These are phyloP conservation scores for Zootoca vivipara DNA, from an alignment of 2,113 vertebrate genomes.

Conservation along the genomic window DNA sequence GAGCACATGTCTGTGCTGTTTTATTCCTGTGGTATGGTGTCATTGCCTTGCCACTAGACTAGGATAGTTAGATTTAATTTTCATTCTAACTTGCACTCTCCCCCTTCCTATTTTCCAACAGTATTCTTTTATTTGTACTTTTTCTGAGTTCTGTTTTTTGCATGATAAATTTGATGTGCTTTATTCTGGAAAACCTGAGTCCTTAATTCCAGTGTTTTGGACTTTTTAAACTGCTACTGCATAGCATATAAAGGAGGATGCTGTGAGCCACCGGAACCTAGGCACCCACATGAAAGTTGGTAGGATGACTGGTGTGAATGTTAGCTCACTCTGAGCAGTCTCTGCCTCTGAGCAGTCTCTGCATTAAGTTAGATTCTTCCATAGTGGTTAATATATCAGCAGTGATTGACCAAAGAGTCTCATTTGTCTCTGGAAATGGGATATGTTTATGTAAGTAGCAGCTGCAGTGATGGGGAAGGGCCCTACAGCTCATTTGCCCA, in stretches of 20 bases:
- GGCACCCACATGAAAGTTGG: not conserved
- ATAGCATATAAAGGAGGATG: not conserved
- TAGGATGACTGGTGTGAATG: not conserved
- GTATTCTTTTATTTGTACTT: no score
- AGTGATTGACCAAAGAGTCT: not conserved
- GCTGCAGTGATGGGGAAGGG: not conserved
- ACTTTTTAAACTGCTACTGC: not conserved
- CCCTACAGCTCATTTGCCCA: not conserved
- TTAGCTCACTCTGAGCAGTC: not conserved
- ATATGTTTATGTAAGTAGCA: not conserved
- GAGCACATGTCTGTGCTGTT: no score
- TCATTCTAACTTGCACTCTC: no score
- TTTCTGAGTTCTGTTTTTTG: no score
- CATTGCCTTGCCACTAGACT: no score
- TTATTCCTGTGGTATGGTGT: no score
- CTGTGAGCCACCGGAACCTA: not conserved
- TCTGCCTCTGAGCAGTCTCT: not conserved
- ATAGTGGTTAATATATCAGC: not conserved
- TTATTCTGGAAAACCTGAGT: no score
- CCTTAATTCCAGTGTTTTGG: no score
- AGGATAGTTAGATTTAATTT: no score
- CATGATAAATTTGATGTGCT: no score
- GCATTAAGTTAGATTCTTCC: not conserved
- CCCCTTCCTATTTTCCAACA: no score
- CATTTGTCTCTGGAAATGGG: not conserved